These are phyloP conservation scores for Macrochelys suwanniensis DNA, from an alignment of 2,797 vertebrate species.

Conservation along the genomic window DNA sequence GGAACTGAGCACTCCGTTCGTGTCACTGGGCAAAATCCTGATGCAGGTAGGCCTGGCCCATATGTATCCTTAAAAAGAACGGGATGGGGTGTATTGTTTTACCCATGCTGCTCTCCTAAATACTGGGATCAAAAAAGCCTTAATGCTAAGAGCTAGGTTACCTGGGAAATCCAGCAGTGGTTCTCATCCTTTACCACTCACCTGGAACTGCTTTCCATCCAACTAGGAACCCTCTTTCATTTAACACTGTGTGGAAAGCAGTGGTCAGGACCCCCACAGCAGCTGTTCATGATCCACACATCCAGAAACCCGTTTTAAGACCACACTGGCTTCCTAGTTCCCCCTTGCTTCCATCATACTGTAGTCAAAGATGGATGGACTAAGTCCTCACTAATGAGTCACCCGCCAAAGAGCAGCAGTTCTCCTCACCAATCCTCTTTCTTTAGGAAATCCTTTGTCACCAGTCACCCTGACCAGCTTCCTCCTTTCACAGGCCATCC, in stretches of 20 bases:
- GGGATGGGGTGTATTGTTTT: fast-evolving
- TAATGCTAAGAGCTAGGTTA: background rate
- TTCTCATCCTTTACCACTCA: background rate
- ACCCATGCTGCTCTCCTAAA: background rate
- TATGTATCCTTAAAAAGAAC: background rate
- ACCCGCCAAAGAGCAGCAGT: background rate
- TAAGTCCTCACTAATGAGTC: background rate
- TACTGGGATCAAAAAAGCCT: background rate
- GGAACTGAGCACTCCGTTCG: conserved; percentile 97
- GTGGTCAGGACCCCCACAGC: background rate
- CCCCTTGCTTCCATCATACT: background rate
- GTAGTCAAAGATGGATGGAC: background rate
- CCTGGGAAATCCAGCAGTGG: background rate
- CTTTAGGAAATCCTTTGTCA: background rate
- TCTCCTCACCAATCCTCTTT: background rate
- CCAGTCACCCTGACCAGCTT: background rate
- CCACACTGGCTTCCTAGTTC: background rate
- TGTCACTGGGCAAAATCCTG: conserved; percentile 95
- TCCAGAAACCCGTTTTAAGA: background rate
- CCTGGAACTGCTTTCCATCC: background rate
- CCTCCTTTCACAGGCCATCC: background rate
- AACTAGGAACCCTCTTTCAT: background rate
- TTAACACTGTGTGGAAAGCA: background rate
- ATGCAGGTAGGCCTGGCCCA: conserved; percentile 88
- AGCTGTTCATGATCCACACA: background rate